phyloP scores from a whole-genome alignment of 1,140 invertebrate genomes.

The Drosophila sucinea region DNA sequence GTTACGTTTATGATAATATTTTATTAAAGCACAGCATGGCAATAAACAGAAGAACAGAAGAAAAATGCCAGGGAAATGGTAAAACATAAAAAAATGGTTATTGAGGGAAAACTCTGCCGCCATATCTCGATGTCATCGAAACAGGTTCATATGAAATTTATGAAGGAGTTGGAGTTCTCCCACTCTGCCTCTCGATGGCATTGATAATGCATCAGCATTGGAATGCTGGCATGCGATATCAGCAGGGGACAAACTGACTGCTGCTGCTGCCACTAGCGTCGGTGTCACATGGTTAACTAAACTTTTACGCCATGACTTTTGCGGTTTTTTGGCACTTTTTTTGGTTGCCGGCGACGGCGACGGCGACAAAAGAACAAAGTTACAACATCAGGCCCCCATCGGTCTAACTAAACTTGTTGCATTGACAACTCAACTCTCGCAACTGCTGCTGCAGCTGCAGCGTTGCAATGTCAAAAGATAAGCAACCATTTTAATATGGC shows the following conservation, averaged over 20 bases:
- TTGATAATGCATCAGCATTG: slow-evolving; percentile 42
- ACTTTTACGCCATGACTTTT: slow-evolving; percentile 64
- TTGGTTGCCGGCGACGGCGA: not conserved
- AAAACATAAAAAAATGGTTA: slow-evolving; percentile 3
- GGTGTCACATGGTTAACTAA: slow-evolving; percentile 15
- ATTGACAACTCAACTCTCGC: slow-evolving; percentile 55
- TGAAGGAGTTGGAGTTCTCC: slow-evolving; percentile 14
- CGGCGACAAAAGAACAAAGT: slow-evolving; percentile 50
- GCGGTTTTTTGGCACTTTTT: slow-evolving; percentile 34
- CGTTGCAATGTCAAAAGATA: slow-evolving; percentile 44
- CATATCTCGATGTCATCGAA: slow-evolving; percentile 24
- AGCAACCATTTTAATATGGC: slow-evolving; percentile 42
- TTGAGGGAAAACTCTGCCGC: not conserved
- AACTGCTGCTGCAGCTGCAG: slow-evolving; percentile 22
- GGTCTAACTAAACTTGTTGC: slow-evolving; percentile 64
- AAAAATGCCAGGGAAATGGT: slow-evolving; percentile 20
- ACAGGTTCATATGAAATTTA: slow-evolving; percentile 54
- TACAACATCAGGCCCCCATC: slow-evolving; percentile 30
- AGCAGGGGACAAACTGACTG: slow-evolving; percentile 2
- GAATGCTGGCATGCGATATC: not conserved
- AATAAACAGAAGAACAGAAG: slow-evolving; percentile 35
- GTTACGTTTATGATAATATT: slow-evolving; percentile 80
- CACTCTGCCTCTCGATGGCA: slow-evolving; percentile 35
- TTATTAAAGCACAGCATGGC: slow-evolving; percentile 70
- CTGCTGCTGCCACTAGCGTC: not conserved